Evolutionary conservation across 2,888 invertebrate genomes (phyloP).

Genomic region (Colletes collaris): DNA sequence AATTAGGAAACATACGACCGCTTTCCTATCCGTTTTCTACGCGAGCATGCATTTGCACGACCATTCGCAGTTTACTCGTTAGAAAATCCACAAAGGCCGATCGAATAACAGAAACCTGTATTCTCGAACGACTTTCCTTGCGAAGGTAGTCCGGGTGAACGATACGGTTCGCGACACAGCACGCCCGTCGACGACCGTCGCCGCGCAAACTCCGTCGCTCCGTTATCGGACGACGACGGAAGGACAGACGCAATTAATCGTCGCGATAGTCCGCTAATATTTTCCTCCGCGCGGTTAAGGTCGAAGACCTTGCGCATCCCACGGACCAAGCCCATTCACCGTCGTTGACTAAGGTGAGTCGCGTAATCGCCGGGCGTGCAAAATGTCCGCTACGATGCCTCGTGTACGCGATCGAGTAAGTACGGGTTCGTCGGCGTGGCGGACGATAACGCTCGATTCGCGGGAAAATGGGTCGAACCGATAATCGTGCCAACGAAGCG

Average conservation of each 20-base stretch:
- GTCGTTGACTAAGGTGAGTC: constrained; percentile 22
- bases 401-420: no score
- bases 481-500: constrained; percentile 15
- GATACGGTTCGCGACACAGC: neutral
- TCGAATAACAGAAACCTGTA: neutral
- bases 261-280: constrained; percentile 17
- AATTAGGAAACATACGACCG: no score
- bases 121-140: constrained; percentile 17
- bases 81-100: no score
- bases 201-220: neutral
- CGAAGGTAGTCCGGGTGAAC: constrained; percentile 9
- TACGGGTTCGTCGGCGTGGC: no score
- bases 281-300: constrained; percentile 46
- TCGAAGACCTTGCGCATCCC: constrained; percentile 38
- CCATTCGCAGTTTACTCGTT: no score
- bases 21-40: no score
- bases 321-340: constrained; percentile 40
- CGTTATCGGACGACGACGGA: no score
- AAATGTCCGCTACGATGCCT: neutral
- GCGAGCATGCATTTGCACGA: no score
- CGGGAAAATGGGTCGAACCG: constrained; percentile 16
- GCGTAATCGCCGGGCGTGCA: neutral
- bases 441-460: neutral
- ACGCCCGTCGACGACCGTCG: constrained; percentile 11
- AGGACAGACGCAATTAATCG: constrained; percentile 17